Base-by-base conservation (phyloP, 2,888 invertebrate genomes). In the Mantis religiosa region DNA sequence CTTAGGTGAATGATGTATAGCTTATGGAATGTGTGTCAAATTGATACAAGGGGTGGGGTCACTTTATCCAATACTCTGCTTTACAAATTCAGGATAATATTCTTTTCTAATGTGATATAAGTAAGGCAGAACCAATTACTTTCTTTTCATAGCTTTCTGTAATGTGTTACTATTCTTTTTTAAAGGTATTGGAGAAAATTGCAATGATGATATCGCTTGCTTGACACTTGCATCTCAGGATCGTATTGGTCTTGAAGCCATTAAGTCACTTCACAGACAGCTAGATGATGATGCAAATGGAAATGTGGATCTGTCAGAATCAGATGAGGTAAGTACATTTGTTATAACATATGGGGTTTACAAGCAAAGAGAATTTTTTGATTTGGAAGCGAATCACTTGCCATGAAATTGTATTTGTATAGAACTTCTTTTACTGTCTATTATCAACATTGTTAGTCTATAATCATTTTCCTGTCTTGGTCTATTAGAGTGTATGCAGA, bases 281-380 rank as follows among this genome's bases (percentile, higher is more conserved):
- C 95, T 99, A 91, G 99, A 99, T 93, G 99, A 99, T 93, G 99
- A 99, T 94, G 97, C 97, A 91, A 98, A 99, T 94, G 99, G 99
- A 90, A 98, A 98, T 93, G 98, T 99, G 91, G 99, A 99, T 94
- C 95, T 98, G 90, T 97, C 97, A 91, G 99, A 99, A 95, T 99
- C 99, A 91, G 98, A 98, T 94, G 99, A 99, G 95, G 99, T 99
- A 94, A 89, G 30, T 71, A 82, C 14, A 3, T 20, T 20, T 71
- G 12, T 41, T 12, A 34, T 34, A 7, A 34, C 7, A 34, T 0
- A 0, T 34, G 34, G 34, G 0, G 7, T 7, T 34, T 34, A n/a
- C n/a, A n/a, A n/a, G 34, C 34, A 34, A 34, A 34, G 34, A 34
- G 7, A 34, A 0, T 34, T 34, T 34, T 34, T 34, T 7, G 7